Base-by-base conservation (phyloP, 2,113 vertebrate species). In the Polypterus senegalus region DNA sequence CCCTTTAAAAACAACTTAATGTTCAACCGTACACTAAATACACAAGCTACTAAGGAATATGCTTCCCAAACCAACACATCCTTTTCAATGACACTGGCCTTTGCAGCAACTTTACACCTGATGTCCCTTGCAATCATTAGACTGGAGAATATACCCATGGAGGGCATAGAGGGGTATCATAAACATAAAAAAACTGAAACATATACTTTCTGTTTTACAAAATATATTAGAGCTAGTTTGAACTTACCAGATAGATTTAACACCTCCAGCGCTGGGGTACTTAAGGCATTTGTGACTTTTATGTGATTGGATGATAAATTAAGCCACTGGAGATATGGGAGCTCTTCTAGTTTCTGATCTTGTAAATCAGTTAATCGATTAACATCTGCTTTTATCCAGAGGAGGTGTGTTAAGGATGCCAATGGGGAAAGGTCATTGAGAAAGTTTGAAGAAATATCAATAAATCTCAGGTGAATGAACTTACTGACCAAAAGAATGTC, bases 381-480 rank as follows among this genome's bases (percentile, higher is more conserved):
- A 47, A 59, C 57, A 51, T 97, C 91, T 64, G 83, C 87, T 75
- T 92, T 92, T 63, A 98, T 80, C 91, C 91, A 94, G 48, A 98
- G 87, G 54, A 98, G 79, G 55, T 95, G 85, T 0, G 77, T 91
- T 61, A 97, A 85, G 53, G 59, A 61, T 46, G 77, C 81, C 73
- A 98, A 73, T 0, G 91, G 84, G 9, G 86, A 81, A 56, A 98
- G 76, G 78, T 95, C 91, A 4, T 65, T 71, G 7, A 98, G 69
- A 55, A 79, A 76, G 74, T 98, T 98, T 63, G 83, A 84, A 47
- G 94, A 93, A 61, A 97, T 7, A 69, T 98, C 91, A 80, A 97
- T 81, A 3, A 91, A 97, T 6, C 89, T 88, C 63, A 97, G 76
- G 66, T 98, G 92, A 74, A 91, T 70, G 68, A 83, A 97, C 66